A percentile compares a stretch with the other conserved stretches of the same genome.
Conservation (phyloP, 2,888 invertebrate genomes). For the Metalampra italica region DNA sequence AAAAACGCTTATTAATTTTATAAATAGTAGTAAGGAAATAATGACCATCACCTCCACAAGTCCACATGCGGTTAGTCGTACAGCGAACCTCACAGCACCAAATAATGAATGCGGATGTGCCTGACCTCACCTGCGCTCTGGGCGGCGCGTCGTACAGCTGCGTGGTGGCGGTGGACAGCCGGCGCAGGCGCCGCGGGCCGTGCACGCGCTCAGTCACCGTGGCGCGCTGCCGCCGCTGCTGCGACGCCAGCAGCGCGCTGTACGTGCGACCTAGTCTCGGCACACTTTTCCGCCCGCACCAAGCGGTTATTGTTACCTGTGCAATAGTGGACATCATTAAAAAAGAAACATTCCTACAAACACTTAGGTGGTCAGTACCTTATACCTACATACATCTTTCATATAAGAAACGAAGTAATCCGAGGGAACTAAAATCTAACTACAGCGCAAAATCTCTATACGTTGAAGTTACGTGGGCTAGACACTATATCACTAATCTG, state of each 20-base stretch:
- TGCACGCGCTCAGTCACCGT: constrained; percentile 20
- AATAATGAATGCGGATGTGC: constrained; percentile 14
- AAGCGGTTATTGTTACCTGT: constrained; percentile 62
- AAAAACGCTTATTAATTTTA: no score
- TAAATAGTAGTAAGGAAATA: no score
- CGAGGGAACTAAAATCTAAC: no score
- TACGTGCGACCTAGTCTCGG: constrained; percentile 34
- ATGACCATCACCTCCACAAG: not conserved
- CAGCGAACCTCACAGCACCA: not conserved
- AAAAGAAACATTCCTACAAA: not conserved
- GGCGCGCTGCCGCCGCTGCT: constrained; percentile 37
- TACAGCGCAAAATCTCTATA: no score
- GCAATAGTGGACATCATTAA: not conserved
- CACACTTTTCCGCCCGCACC: constrained; percentile 51
- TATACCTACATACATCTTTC: no score
- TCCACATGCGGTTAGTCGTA: constrained; percentile 2
- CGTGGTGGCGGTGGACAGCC: constrained; percentile 62
- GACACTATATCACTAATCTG: no score
- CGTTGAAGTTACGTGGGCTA: no score
- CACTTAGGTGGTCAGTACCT: no score
- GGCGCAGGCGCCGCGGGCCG: constrained; percentile 45
- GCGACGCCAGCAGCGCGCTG: constrained; percentile 48
- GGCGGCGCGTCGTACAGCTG: constrained; percentile 62
- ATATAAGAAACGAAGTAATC: no score
- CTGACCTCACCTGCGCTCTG: constrained; percentile 75